A percentile compares a stretch with the other conserved stretches of the same genome.
phyloP scores from a whole-genome alignment of 23 tunicate species.

The Styela plicata region DNA sequence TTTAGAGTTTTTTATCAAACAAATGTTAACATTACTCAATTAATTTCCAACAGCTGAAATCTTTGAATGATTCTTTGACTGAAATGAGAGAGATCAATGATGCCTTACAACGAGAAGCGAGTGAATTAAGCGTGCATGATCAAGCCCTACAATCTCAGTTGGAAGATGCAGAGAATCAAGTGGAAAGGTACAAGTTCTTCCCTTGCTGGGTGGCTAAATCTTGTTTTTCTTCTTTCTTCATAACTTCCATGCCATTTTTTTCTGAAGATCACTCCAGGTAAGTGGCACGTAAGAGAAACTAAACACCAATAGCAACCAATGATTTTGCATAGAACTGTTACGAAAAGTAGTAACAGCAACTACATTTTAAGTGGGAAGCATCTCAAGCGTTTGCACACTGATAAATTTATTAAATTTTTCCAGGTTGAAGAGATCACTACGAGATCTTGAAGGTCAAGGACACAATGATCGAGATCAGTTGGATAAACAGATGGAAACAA shows the following conservation, averaged over 20 bases:
- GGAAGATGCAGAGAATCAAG: slow-evolving; percentile 59
- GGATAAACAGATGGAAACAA: slow-evolving; percentile 75
- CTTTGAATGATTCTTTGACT: slow-evolving; percentile 79
- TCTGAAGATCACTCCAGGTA: too few species aligned
- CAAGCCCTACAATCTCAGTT: slow-evolving; percentile 60
- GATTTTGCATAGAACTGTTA: too few species aligned
- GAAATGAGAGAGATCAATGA: slow-evolving; percentile 85
- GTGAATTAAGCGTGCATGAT: slow-evolving; percentile 51
- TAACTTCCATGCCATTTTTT: too few species aligned
- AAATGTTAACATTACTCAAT: too few species aligned
- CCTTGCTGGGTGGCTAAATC: too few species aligned
- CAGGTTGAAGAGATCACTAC: slow-evolving; percentile 60
- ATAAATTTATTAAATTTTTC: too few species aligned
- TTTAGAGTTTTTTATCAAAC: too few species aligned
- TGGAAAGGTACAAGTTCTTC: slow-evolving; percentile 39
- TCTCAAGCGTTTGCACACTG: neutral
- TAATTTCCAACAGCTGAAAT: slow-evolving; percentile 47
- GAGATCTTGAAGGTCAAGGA: slow-evolving; percentile 47
- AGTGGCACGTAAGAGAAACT: too few species aligned
- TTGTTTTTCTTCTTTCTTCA: too few species aligned
- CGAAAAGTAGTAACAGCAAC: too few species aligned
- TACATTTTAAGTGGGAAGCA: neutral
- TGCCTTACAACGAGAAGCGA: slow-evolving; percentile 65
- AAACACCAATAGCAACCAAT: too few species aligned
- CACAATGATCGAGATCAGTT: slow-evolving; percentile 40